phyloP scores from a whole-genome alignment of 2,113 vertebrate genomes.

The Anguilla japonica region DNA sequence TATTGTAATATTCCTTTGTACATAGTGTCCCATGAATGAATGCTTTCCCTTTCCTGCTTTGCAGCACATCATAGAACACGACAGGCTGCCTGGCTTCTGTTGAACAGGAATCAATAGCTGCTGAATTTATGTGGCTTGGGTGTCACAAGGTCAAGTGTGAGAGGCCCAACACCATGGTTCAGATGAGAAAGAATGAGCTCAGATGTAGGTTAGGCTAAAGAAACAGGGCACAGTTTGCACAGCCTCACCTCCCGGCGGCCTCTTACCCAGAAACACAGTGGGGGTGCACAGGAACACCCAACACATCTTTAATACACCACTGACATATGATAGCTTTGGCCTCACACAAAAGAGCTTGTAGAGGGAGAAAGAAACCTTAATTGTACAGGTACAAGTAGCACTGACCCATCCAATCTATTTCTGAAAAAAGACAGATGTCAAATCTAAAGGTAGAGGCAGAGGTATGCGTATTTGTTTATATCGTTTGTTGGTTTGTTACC shows the following conservation, averaged over 20 bases:
- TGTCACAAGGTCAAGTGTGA: neutral
- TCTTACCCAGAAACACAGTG: neutral
- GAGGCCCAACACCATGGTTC: neutral
- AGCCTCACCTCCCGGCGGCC: neutral
- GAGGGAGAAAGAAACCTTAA: neutral
- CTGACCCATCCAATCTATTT: neutral
- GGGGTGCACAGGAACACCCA: neutral
- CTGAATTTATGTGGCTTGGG: neutral
- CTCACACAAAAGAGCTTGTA: neutral
- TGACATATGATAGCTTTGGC: neutral
- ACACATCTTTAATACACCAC: slow-evolving; percentile 1
- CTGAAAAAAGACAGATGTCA: neutral
- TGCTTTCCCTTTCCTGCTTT: no score
- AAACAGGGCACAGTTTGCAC: neutral
- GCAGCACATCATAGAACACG: no score
- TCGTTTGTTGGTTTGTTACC: no score
- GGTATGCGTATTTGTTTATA: neutral
- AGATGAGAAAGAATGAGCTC: neutral
- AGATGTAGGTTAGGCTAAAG: neutral
- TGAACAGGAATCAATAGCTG: neutral
- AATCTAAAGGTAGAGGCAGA: neutral
- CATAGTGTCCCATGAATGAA: no score
- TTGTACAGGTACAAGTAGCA: neutral
- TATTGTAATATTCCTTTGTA: no score
- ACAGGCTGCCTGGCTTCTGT: no score